These are phyloP conservation scores for Pachypeltis micranthus DNA, from an alignment of 1,140 invertebrate genomes.

Conservation along the genomic window DNA sequence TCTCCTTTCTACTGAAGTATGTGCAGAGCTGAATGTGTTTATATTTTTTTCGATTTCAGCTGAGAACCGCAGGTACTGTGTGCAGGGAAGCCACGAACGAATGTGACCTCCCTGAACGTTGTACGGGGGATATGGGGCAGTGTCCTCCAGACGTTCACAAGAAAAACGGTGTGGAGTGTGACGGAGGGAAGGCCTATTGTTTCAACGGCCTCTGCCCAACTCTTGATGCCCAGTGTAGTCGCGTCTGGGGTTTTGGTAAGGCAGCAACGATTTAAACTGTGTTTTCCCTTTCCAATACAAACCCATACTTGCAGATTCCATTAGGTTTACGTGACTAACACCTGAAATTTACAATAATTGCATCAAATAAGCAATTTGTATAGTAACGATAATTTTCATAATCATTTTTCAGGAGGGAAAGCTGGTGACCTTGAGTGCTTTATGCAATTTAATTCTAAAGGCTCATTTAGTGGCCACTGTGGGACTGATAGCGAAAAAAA, in stretches of 20 bases:
- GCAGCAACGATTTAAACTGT: not conserved
- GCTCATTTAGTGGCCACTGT: slow-evolving; percentile 85
- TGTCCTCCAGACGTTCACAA: slow-evolving; percentile 80
- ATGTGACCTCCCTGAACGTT: slow-evolving; percentile 88
- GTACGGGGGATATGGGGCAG: slow-evolving; percentile 69
- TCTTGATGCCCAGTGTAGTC: slow-evolving; percentile 69
- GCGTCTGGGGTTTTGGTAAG: slow-evolving; percentile 73
- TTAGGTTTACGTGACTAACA: no score
- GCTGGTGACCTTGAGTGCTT: slow-evolving; percentile 76
- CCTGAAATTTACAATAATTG: no score
- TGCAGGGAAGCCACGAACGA: slow-evolving; percentile 78
- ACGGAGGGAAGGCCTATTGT: slow-evolving; percentile 56
- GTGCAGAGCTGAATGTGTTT: no score
- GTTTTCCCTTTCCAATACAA: no score
- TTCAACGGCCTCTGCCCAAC: slow-evolving; percentile 86
- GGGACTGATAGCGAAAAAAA: slow-evolving; percentile 65
- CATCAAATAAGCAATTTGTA: not conserved
- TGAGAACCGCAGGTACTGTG: slow-evolving; percentile 57
- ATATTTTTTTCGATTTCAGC: slow-evolving; percentile 39
- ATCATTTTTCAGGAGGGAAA: slow-evolving; percentile 42
- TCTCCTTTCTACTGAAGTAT: no score
- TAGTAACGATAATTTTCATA: not conserved
- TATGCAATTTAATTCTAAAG: slow-evolving; percentile 86
- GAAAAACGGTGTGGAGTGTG: slow-evolving; percentile 80
- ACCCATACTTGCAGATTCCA: not conserved